A percentile compares a stretch with the other conserved stretches of the same genome.
Evolutionary conservation across 1,140 invertebrate species (phyloP).

Genomic region (Zaprionus taronus): DNA sequence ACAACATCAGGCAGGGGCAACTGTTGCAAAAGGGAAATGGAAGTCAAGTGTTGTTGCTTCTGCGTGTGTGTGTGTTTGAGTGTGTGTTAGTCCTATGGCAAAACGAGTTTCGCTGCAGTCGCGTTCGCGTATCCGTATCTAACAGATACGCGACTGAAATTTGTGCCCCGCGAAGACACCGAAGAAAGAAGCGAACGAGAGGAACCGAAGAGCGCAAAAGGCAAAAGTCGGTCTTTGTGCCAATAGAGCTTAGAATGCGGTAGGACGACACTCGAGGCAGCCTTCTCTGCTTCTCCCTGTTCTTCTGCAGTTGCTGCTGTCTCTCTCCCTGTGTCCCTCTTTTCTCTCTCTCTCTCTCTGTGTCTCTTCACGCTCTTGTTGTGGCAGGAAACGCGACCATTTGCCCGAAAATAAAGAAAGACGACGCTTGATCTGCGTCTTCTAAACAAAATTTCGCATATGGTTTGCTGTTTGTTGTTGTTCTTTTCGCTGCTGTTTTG

Average conservation of each 20-base stretch:
- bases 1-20: background rate
- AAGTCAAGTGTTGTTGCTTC: constrained; percentile 8
- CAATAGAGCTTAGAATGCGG: constrained; percentile 82
- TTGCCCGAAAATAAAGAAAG: constrained; percentile 13
- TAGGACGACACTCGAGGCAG: constrained; percentile 53
- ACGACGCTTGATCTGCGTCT: constrained; percentile 23
- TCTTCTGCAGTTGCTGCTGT: constrained; percentile 23
- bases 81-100: constrained; percentile 52
- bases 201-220: constrained; percentile 46
- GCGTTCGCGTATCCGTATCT: constrained; percentile 55
- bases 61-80: constrained; percentile 11
- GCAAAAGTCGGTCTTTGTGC: constrained; percentile 79
- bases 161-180: constrained; percentile 48
- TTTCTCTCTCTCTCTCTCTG: constrained; percentile 27
- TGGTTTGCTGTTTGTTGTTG: constrained; percentile 14
- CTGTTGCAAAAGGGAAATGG: constrained; percentile 7
- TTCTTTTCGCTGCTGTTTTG: constrained; percentile 15
- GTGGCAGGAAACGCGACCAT: constrained; percentile 60
- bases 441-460: constrained; percentile 59
- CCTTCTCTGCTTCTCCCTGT: constrained; percentile 7
- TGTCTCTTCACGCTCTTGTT: background rate
- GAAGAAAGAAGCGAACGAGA: constrained; percentile 12
- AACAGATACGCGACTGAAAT: constrained; percentile 59
- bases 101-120: constrained; percentile 65
- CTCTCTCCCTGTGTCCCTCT: constrained; percentile 8